phyloP scores from a whole-genome alignment of 2,113 vertebrate species.

The Dasyurus viverrinus region DNA sequence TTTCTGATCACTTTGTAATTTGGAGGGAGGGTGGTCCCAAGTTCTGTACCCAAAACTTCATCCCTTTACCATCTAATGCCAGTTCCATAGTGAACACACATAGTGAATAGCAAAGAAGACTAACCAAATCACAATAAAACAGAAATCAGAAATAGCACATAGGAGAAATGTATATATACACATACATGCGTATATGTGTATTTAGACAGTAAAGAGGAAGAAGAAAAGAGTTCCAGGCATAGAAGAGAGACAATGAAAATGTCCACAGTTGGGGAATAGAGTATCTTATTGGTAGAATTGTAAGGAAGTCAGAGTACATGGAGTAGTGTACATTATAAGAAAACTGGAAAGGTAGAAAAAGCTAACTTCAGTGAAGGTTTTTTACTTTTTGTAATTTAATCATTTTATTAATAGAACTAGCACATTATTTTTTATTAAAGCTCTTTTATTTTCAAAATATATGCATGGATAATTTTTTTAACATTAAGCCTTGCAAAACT shows the following conservation, averaged over 20 bases:
- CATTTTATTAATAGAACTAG: too few relatives aligned
- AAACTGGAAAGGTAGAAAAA: not conserved
- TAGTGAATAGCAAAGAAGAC: not conserved
- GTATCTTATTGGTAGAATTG: not conserved
- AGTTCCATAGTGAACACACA: not conserved
- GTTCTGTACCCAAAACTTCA: not conserved
- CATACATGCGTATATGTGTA: fast-evolving
- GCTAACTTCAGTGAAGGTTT: not conserved
- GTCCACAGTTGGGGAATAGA: not conserved
- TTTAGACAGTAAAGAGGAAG: not conserved
- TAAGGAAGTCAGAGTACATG: not conserved
- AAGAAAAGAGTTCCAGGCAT: not conserved
- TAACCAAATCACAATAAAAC: not conserved
- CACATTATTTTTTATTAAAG: too few relatives aligned
- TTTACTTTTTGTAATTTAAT: too few relatives aligned
- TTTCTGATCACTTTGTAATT: not conserved
- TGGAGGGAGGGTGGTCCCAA: not conserved
- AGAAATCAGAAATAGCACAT: not conserved
- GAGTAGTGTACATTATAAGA: not conserved
- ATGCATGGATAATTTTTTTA: too few relatives aligned
- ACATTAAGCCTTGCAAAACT: too few relatives aligned
- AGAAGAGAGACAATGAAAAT: not conserved
- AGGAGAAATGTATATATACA: too few relatives aligned
- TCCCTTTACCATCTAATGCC: not conserved
- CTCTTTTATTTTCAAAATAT: too few relatives aligned